Conservation (phyloP, 2,797 vertebrate genomes). For the Xerus rutilus region DNA sequence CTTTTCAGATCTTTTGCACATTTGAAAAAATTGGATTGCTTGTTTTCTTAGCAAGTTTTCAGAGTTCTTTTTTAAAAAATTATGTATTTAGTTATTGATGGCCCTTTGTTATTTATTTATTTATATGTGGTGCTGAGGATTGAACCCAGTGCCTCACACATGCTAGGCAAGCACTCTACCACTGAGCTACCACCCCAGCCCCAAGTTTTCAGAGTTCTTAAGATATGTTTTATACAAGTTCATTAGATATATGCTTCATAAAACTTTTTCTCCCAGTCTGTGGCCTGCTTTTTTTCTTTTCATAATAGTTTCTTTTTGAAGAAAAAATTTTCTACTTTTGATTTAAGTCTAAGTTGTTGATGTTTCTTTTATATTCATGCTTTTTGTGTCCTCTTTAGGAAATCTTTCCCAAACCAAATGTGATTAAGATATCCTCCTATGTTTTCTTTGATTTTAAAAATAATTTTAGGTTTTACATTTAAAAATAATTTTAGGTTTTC, state of each 20-base stretch:
- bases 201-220: no score
- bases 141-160: no score
- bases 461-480: neutral
- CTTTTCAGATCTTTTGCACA: neutral
- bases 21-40: no score
- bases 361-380: neutral
- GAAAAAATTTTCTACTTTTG: neutral
- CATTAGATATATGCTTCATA: neutral
- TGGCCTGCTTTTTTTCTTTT: neutral
- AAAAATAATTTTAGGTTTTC: neutral
- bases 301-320: slow-evolving; percentile 4
- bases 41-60: no score
- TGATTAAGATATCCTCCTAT: neutral
- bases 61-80: no score
- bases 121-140: no score
- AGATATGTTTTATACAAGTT: neutral
- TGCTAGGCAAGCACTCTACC: no score
- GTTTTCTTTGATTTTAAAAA: neutral
- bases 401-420: slow-evolving; percentile 1
- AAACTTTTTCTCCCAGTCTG: neutral
- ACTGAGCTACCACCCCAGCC: no score
- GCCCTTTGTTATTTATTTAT: no score
- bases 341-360: no score
- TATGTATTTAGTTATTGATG: no score
- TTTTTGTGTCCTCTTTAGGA: neutral